Conservation (phyloP, 37 sponge, comb jelly and placozoan species). For the Oopsacas minuta region DNA sequence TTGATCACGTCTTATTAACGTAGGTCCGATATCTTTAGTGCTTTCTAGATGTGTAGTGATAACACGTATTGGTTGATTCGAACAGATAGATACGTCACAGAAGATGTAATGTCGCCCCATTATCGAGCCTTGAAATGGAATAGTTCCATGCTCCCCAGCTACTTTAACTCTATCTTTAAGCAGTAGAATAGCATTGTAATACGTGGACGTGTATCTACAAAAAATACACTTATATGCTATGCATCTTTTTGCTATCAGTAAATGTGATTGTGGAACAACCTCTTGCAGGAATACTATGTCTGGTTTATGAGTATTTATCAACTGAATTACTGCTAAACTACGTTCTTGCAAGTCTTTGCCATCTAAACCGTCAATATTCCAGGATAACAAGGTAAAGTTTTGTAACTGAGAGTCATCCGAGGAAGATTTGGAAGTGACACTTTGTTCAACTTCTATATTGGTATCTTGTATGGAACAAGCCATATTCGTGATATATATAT, state of each 20-base stretch:
- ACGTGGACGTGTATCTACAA: background rate
- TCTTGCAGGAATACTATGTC: conserved; percentile 61
- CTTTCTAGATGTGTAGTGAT: conserved; percentile 68
- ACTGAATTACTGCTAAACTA: conserved; percentile 29
- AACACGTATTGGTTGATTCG: conserved; percentile 23
- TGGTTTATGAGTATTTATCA: conserved; percentile 25
- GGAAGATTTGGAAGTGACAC: background rate
- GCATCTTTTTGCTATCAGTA: conserved; percentile 9
- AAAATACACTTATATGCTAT: conserved; percentile 22
- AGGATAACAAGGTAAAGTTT: conserved; percentile 32
- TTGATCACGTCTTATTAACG: background rate
- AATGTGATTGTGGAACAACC: conserved; percentile 24
- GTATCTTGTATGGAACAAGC: too few relatives aligned
- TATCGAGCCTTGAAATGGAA: conserved; percentile 21
- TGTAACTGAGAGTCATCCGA: background rate
- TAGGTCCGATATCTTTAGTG: conserved; percentile 27
- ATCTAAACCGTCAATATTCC: conserved; percentile 84
- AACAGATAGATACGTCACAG: background rate
- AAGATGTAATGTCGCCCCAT: conserved; percentile 58
- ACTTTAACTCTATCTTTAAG: background rate
- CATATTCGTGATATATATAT: too few relatives aligned
- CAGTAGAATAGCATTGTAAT: conserved; percentile 44
- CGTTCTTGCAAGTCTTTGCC: conserved; percentile 22
- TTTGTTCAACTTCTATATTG: too few relatives aligned
- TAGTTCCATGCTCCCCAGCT: background rate